Evolutionary conservation across 2,113 vertebrate genomes (phyloP).

Genomic region (Orycteropus afer): DNA sequence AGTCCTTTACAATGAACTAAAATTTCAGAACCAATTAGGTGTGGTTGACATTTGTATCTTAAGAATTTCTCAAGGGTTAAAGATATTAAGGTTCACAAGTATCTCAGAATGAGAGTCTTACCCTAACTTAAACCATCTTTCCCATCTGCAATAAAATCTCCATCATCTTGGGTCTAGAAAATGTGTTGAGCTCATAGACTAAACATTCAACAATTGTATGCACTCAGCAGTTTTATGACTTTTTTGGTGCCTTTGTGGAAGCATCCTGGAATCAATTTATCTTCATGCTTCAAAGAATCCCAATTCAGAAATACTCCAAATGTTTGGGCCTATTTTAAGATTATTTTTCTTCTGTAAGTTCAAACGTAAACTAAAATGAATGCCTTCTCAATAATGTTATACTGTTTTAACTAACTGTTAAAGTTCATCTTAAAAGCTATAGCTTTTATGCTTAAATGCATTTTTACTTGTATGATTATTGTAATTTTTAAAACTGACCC

Average conservation of each 20-base stretch:
- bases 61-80: conserved; percentile 71
- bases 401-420: conserved; percentile 81
- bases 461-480: conserved; percentile 39
- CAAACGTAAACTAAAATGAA: conserved; percentile 84
- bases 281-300: conserved; percentile 85
- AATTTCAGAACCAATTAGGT: conserved; percentile 76
- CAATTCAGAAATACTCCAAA: conserved; percentile 83
- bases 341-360: conserved; percentile 84
- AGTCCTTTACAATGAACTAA: conserved; percentile 73
- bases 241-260: conserved; percentile 74
- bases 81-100: conserved; percentile 76
- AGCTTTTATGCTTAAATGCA: conserved; percentile 61
- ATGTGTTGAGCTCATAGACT: conserved; percentile 84
- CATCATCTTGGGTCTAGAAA: conserved; percentile 77
- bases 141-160: conserved; percentile 84
- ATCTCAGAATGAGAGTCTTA: conserved; percentile 73
- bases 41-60: conserved; percentile 80
- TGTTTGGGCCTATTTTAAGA: conserved; percentile 85
- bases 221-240: conserved; percentile 85
- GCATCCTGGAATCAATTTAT: conserved; percentile 87
- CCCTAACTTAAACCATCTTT: conserved; percentile 81
- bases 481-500: conserved; percentile 13
- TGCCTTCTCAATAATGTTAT: conserved; percentile 80
- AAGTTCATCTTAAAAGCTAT: conserved; percentile 77
- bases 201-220: conserved; percentile 85